Evolutionary conservation across 2,888 invertebrate species (phyloP).

Genomic region (Microdon myrmicae): DNA sequence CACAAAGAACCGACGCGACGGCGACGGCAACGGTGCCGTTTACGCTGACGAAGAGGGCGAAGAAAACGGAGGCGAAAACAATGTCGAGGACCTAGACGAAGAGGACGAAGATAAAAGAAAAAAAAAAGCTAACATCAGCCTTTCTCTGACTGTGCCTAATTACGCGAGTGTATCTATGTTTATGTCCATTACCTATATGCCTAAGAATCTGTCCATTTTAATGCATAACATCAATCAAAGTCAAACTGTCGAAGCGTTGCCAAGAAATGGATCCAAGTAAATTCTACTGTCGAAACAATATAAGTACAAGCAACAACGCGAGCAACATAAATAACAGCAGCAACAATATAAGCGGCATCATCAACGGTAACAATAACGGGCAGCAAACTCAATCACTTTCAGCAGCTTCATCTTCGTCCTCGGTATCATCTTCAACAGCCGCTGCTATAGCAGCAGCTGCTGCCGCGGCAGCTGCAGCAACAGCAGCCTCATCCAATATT

Average conservation of each 20-base stretch:
- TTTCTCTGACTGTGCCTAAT: no score
- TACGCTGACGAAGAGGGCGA: conserved; percentile 3
- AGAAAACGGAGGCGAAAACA: conserved; percentile 2
- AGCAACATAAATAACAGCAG: conserved; percentile 30
- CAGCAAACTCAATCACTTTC: conserved; percentile 54
- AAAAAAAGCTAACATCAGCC: no score
- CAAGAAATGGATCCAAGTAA: conserved; percentile 63
- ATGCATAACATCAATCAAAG: conserved; percentile 38
- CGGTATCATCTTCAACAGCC: conserved; percentile 55
- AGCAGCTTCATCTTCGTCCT: conserved; percentile 56
- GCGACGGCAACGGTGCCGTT: conserved; percentile 1
- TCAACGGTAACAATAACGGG: conserved; percentile 42
- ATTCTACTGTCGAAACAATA: conserved; percentile 59
- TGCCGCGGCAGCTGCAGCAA: conserved; percentile 53
- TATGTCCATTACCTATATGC: conserved; percentile 38
- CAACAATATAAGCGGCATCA: conserved; percentile 17
- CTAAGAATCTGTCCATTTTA: conserved; percentile 48
- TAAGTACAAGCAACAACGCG: conserved; percentile 18
- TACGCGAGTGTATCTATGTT: conserved; percentile 3
- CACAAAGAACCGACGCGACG: conserved; percentile 39
- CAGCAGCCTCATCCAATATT: conserved; percentile 47
- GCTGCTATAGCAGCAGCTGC: conserved; percentile 51
- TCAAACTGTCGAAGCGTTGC: conserved; percentile 20
- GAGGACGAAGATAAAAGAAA: not conserved
- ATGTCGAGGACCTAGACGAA: not conserved